Evolutionary conservation across 2,888 invertebrate genomes (phyloP).

Genomic region (Cerceris rybyensis): DNA sequence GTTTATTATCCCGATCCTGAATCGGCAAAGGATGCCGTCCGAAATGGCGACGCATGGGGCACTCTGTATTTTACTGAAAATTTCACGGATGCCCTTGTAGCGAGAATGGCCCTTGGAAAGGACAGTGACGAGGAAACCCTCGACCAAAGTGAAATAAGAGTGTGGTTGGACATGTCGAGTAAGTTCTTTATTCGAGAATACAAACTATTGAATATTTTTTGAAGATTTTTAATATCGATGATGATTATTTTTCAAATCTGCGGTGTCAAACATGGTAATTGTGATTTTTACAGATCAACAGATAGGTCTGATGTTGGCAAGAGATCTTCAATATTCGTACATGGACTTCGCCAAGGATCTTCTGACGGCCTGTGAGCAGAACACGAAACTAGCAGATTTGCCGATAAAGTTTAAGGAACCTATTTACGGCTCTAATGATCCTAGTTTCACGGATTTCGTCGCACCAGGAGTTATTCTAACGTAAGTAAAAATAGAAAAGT

Average conservation of each 20-base stretch:
- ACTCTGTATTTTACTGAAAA: slow-evolving; percentile 94
- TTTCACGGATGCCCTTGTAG: slow-evolving; percentile 93
- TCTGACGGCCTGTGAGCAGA: slow-evolving; percentile 88
- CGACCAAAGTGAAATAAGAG: slow-evolving; percentile 92
- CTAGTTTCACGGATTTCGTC: slow-evolving; percentile 97
- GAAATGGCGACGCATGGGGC: slow-evolving; percentile 92
- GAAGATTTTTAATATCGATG: background rate
- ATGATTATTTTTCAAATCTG: too few relatives aligned
- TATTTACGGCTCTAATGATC: slow-evolving; percentile 93
- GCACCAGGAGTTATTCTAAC: slow-evolving; percentile 97
- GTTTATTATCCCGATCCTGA: slow-evolving; percentile 86
- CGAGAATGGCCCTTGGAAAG: slow-evolving; percentile 90
- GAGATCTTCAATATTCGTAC: slow-evolving; percentile 93
- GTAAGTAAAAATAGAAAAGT: slow-evolving; percentile 84
- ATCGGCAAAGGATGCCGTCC: slow-evolving; percentile 88
- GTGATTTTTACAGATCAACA: slow-evolving; percentile 88
- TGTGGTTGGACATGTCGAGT: slow-evolving; percentile 97
- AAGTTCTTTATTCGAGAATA: slow-evolving; percentile 72
- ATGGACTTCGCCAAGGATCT: slow-evolving; percentile 91
- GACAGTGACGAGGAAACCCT: slow-evolving; percentile 94
- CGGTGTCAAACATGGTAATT: too few relatives aligned
- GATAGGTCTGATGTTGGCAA: slow-evolving; percentile 93
- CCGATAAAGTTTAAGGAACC: slow-evolving; percentile 95
- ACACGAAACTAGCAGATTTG: slow-evolving; percentile 93
- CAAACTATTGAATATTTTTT: background rate